Percentiles rank a stretch among this genome's conserved stretches.
Conservation (phyloP, 2,797 vertebrate species). For the Percopsis omiscomaycus region DNA sequence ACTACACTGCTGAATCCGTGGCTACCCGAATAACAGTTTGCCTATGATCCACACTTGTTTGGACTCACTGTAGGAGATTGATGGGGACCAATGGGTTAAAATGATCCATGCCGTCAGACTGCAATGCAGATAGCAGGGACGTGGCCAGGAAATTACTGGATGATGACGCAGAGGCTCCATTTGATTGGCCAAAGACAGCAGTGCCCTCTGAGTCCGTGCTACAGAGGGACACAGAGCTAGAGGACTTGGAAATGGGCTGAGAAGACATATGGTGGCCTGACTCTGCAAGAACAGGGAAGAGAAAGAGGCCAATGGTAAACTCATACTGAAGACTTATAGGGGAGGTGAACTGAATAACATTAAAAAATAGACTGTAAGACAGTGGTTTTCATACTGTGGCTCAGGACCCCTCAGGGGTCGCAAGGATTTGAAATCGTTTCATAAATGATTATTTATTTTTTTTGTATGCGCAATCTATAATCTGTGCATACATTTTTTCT, state of each 20-base stretch:
- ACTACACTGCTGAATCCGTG: too few species aligned
- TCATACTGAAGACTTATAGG: neutral
- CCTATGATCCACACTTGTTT: neutral
- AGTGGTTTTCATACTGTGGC: too few species aligned
- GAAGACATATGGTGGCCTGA: slow-evolving; percentile 62
- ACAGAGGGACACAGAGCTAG: slow-evolving; percentile 81
- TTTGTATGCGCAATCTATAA: too few species aligned
- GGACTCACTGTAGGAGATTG: slow-evolving; percentile 83
- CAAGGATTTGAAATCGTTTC: too few species aligned
- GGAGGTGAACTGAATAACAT: neutral
- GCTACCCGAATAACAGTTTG: neutral
- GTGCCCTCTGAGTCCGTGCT: slow-evolving; percentile 80
- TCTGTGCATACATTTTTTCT: too few species aligned
- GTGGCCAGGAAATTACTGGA: slow-evolving; percentile 80
- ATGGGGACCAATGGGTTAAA: slow-evolving; percentile 83
- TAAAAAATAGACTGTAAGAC: too few species aligned
- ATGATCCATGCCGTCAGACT: slow-evolving; percentile 76
- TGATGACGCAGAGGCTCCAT: slow-evolving; percentile 77
- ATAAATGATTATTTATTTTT: too few species aligned
- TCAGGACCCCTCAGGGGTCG: too few species aligned
- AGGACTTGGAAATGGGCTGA: slow-evolving; percentile 80
- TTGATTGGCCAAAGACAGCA: slow-evolving; percentile 79
- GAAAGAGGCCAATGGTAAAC: slow-evolving; percentile 4
- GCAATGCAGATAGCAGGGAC: slow-evolving; percentile 74
- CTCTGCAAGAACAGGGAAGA: slow-evolving; percentile 49